Base-by-base conservation (phyloP, 2,797 vertebrate genomes). In the Coluber constrictor region DNA sequence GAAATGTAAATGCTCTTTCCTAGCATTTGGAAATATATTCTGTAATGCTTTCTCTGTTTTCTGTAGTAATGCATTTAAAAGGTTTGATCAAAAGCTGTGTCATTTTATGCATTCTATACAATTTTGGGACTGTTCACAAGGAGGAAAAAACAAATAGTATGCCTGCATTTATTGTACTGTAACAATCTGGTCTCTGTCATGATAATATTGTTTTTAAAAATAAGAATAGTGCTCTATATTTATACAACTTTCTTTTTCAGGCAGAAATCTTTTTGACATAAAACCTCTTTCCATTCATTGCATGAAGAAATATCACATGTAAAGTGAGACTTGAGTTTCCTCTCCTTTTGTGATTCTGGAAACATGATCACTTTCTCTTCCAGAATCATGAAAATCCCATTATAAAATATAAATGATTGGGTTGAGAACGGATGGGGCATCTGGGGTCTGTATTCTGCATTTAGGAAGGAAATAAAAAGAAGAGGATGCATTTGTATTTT, bases 161-260 rank as follows among this genome's bases (percentile, higher is more conserved):
- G 8, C 51, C 88, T 92, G 27, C 32, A 88, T 92, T 86, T 0
- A 1, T 70, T 93, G 55, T 51, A 59, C 27, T 90, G 51, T 51
- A 83, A 86, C 89, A 88, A 51, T 93, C 91, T 92, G 88, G 92
- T 93, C 89, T 59, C 11, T 57, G 87, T 94, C 37, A 90, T 93
- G 94, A 90, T 1, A 9, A 5, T 95, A 93, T 92, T 92, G 94
- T 20, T 94, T 20, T 94, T 93, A 93, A 89, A 92, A 92, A 59
- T 93, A 93, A 92, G 60, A 94, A 37, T 89, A 12, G 2, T 92
- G 92, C 90, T 86, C 29, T 90, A 7, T 79, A 94, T 95, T 94
- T 93, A 51, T 90, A 91, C 92, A 51, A 47, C 5, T 93, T 94
- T 23, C 61, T 56, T 92, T 93, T 93, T 90, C 89, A 91, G 88